phyloP scores from a whole-genome alignment of 2,797 vertebrate genomes.

The Gambelia wislizenii region DNA sequence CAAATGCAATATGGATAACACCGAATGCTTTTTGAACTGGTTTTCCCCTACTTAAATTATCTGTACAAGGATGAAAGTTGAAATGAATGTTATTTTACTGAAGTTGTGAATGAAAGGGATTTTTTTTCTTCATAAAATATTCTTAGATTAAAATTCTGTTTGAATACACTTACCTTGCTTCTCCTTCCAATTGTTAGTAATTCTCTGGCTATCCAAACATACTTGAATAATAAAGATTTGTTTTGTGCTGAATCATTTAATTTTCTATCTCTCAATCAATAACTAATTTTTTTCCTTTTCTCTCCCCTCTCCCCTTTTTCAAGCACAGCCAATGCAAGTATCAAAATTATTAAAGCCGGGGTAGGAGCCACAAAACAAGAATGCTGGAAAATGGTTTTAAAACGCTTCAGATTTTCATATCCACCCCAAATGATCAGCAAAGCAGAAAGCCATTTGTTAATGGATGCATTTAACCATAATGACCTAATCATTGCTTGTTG shows the following conservation, averaged over 20 bases:
- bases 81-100: constrained; percentile 19
- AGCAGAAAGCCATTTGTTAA: constrained; percentile 63
- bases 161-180: constrained; percentile 13
- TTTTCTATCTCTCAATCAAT: not conserved
- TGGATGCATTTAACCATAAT: constrained; percentile 67
- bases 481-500: constrained; percentile 61
- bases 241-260: not conserved
- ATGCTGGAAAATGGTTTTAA: not conserved
- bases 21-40: not conserved
- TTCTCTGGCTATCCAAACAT: not conserved
- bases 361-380: not conserved
- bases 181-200: not conserved
- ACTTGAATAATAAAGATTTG: constrained; percentile 3
- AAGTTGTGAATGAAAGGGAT: constrained; percentile 27
- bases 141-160: not conserved
- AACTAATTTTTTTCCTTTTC: not conserved
- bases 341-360: not conserved
- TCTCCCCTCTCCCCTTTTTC: not conserved
- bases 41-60: not conserved
- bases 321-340: not conserved
- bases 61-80: not conserved
- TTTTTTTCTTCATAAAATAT: constrained; percentile 32
- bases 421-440: not conserved
- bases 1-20: not conserved
- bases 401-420: too few relatives aligned